These are phyloP conservation scores for Panthera tigris DNA, from an alignment of 2,113 vertebrate species.

Conservation along the genomic window DNA sequence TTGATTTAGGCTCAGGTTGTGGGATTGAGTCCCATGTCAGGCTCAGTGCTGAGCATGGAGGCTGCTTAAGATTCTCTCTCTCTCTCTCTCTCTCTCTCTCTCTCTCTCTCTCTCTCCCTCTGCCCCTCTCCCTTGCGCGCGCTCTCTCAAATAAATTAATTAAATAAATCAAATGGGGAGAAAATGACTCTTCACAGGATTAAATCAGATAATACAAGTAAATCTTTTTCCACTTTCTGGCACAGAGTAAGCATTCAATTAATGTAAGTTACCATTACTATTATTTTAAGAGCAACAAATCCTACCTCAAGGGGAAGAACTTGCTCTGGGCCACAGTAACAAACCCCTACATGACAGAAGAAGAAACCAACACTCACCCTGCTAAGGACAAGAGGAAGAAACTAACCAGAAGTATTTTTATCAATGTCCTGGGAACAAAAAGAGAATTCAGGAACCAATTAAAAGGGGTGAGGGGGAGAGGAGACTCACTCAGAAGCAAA, in stretches of 20 bases:
- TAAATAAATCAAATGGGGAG: background rate
- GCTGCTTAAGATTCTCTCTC: background rate
- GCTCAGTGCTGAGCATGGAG: background rate
- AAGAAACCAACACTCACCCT: background rate
- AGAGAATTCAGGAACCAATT: background rate
- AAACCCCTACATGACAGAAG: background rate
- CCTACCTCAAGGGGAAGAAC: constrained; percentile 15
- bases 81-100: background rate
- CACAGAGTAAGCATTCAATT: constrained; percentile 35
- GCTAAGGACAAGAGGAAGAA: constrained; percentile 2
- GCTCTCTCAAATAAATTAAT: background rate
- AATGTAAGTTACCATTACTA: background rate
- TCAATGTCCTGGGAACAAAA: background rate
- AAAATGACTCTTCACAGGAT: constrained; percentile 9
- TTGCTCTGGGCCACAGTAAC: background rate
- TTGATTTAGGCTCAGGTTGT: background rate
- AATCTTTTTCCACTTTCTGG: background rate
- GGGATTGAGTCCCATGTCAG: background rate
- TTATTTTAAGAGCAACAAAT: constrained; percentile 33
- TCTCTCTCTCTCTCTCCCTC: background rate
- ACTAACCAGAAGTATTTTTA: constrained; percentile 19
- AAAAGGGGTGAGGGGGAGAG: background rate
- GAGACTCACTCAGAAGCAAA: background rate
- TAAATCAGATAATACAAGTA: constrained; percentile 28
- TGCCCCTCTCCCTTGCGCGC: background rate